Conservation (phyloP, 2,888 invertebrate genomes). For the Deroplatys truncata region DNA sequence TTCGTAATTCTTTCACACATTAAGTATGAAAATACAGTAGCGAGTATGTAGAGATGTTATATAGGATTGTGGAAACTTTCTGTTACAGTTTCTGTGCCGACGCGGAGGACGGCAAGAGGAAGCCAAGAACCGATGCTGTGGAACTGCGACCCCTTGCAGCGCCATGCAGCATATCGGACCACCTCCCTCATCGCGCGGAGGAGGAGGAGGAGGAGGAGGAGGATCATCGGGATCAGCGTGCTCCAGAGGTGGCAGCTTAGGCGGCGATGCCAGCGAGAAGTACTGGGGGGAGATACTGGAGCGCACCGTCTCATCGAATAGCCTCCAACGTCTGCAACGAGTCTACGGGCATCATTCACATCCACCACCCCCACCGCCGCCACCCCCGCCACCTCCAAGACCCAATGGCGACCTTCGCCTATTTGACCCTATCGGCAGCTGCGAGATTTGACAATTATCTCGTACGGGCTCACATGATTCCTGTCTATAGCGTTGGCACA, state of each 20-base stretch:
- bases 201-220: background rate
- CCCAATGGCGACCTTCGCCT: background rate
- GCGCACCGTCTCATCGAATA: conserved; percentile 69
- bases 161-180: conserved; percentile 18
- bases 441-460: background rate
- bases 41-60: too few species aligned
- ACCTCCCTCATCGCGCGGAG: background rate
- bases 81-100: conserved; percentile 35
- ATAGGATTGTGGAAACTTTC: background rate
- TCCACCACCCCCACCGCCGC: conserved; percentile 19
- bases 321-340: conserved; percentile 63
- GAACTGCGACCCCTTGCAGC: background rate
- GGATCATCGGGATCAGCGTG: conserved; percentile 29
- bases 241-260: conserved; percentile 34
- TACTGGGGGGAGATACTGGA: conserved; percentile 76
- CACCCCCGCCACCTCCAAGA: background rate
- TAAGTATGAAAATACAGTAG: too few species aligned
- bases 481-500: background rate
- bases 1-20: too few species aligned
- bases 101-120: conserved; percentile 6
- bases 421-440: background rate
- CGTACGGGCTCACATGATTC: background rate
- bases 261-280: conserved; percentile 65
- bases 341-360: conserved; percentile 32
- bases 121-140: conserved; percentile 16